Percentiles rank a stretch among this genome's conserved stretches.
Evolutionary conservation across 2,113 vertebrate species (phyloP).

Genomic region (Oryzias woworae): DNA sequence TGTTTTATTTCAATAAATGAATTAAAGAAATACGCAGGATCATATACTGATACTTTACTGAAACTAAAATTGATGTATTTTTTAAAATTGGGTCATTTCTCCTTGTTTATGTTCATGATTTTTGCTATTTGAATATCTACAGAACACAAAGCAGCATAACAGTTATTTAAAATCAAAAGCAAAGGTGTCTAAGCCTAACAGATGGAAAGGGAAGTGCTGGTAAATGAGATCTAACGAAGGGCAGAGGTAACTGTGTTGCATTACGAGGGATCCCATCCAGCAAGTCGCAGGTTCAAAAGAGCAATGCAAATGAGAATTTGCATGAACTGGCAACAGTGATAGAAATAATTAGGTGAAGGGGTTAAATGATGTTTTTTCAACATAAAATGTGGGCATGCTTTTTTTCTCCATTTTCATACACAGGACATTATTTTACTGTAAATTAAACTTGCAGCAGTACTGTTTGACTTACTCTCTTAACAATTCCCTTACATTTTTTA

Average conservation of each 20-base stretch:
- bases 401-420: constrained; percentile 71
- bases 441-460: too few species aligned
- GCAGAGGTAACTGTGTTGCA: constrained; percentile 38
- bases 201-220: constrained; percentile 55
- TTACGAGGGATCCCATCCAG: constrained; percentile 53
- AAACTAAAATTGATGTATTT: too few species aligned
- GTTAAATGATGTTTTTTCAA: constrained; percentile 20
- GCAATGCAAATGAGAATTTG: constrained; percentile 70
- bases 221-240: constrained; percentile 61
- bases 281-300: constrained; percentile 55
- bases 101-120: too few species aligned
- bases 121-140: too few species aligned
- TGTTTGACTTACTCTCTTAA: too few species aligned
- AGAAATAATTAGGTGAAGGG: constrained; percentile 71
- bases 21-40: too few species aligned
- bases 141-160: neutral
- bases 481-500: too few species aligned
- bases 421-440: constrained; percentile 8
- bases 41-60: too few species aligned
- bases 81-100: too few species aligned
- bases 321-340: constrained; percentile 70
- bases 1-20: too few species aligned
- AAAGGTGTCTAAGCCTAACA: constrained; percentile 5
- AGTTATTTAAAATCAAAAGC: neutral
- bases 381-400: constrained; percentile 67